Conservation (phyloP, 92 coral and sea anemone genomes). For the Zoanthus solanderi region DNA sequence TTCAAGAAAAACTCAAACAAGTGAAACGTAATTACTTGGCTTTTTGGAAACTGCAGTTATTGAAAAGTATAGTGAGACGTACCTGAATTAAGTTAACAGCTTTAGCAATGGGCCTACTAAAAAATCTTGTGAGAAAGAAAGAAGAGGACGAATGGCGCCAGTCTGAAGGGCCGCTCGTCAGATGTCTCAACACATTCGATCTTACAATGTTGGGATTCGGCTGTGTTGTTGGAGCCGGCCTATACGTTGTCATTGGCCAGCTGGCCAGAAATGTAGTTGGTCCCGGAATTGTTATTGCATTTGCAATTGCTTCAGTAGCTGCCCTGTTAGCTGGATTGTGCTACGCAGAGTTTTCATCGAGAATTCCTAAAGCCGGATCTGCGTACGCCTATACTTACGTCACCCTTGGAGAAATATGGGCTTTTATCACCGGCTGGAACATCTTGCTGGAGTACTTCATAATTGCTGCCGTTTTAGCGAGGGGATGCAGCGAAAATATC, state of each 20-base stretch:
- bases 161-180: slow-evolving; percentile 13
- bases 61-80: background rate
- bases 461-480: slow-evolving; percentile 77
- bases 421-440: slow-evolving; percentile 87
- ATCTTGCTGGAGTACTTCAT: slow-evolving; percentile 81
- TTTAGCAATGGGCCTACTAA: background rate
- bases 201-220: slow-evolving; percentile 29
- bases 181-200: slow-evolving; percentile 23
- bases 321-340: slow-evolving; percentile 83
- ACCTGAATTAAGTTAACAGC: too few relatives aligned
- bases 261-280: slow-evolving; percentile 88
- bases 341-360: slow-evolving; percentile 88
- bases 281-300: slow-evolving; percentile 87
- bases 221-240: slow-evolving; percentile 23
- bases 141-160: slow-evolving; percentile 22
- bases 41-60: background rate
- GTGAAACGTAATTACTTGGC: background rate
- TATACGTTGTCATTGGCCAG: slow-evolving; percentile 73
- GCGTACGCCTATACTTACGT: slow-evolving; percentile 90
- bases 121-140: slow-evolving; percentile 2
- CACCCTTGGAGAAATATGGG: slow-evolving; percentile 86
- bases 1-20: background rate
- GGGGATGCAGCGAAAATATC: slow-evolving; percentile 80
- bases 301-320: slow-evolving; percentile 81
- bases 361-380: slow-evolving; percentile 86